Percentiles rank a stretch among this genome's conserved stretches.
These are phyloP conservation scores for Prenolepis imparis DNA, from an alignment of 2,888 invertebrate genomes.

Conservation along the genomic window DNA sequence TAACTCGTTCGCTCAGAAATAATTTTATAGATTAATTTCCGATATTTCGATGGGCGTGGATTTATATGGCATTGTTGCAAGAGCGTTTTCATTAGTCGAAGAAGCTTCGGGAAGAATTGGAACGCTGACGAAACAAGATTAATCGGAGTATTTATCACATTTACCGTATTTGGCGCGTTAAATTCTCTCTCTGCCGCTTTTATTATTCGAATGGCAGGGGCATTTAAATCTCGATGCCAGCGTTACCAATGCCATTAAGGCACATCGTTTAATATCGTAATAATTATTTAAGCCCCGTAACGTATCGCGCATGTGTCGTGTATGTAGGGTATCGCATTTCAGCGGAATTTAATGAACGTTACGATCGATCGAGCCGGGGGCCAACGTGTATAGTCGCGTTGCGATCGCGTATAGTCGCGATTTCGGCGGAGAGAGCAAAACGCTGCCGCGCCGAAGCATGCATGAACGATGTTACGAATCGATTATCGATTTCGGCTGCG, in stretches of 20 bases:
- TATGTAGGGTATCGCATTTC: slow-evolving; percentile 31
- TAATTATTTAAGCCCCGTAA: slow-evolving; percentile 35
- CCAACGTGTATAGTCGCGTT: slow-evolving; percentile 14
- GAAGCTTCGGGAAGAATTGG: not conserved
- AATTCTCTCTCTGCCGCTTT: slow-evolving; percentile 11
- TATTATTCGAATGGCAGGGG: slow-evolving; percentile 3
- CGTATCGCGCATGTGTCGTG: not conserved
- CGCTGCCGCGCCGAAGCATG: not conserved
- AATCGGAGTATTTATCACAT: not conserved
- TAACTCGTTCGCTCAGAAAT: not conserved
- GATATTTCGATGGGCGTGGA: not conserved
- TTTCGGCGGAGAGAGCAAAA: slow-evolving; percentile 39
- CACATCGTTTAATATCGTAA: slow-evolving; percentile 28
- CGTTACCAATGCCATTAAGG: slow-evolving; percentile 15
- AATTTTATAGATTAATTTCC: not conserved
- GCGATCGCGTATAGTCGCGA: slow-evolving; percentile 34
- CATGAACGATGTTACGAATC: slow-evolving; percentile 69
- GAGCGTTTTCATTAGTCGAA: not conserved
- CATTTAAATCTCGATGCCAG: slow-evolving; percentile 7
- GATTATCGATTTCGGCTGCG: slow-evolving; percentile 70
- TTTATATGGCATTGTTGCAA: not conserved
- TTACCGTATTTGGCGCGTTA: not conserved
- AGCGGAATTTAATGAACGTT: slow-evolving; percentile 41
- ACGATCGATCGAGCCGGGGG: slow-evolving; percentile 73
- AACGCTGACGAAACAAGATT: not conserved